Base-by-base conservation (phyloP, 2,888 invertebrate genomes). In the Epiblema foenella region DNA sequence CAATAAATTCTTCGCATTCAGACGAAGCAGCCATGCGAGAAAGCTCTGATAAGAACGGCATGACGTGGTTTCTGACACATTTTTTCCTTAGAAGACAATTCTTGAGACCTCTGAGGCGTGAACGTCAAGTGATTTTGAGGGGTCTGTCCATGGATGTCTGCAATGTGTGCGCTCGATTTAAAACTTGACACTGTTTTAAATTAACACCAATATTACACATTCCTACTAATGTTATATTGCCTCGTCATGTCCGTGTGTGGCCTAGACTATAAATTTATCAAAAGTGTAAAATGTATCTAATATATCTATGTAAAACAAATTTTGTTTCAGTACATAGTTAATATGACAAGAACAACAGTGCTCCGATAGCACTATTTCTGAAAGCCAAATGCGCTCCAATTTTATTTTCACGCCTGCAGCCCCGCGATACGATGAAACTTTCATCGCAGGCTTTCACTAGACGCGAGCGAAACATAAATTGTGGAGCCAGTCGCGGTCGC, bases 351-450 rank as follows among this genome's bases (percentile, higher is more conserved):
- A 66, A 70, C 68, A 75, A 60, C 74, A 69, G 73, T 46, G 42
- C 64, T 69, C 69, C 72, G 69, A 74, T 73, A 73, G 69, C 63
- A 72, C 67, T 80, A 83, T 86, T 85, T 86, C 83, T 79, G 83
- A 81, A 85, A 87, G 83, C 83, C 81, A 75, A 83, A 83, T 82
- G 74, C 74, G 80, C 77, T 82, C 81, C 84, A 84, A 86, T 89
- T 91, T 90, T 91, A 91, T 91, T 91, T 91, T 85, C 89, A 89
- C 90, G 90, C 88, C 91, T 92, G 92, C 89, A 91, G 82, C 85
- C 84, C 83, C 79, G 82, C 87, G 91, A 91, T 92, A 91, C 89
- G 89, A 85, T 90, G 87, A 89, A 91, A 91, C 81, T 91, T 91
- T 89, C 91, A 90, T 89, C 86, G 86, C 80, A 83, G 84, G 89